These are phyloP conservation scores for Apis dorsata DNA, from an alignment of 1,140 invertebrate species.

Conservation along the genomic window DNA sequence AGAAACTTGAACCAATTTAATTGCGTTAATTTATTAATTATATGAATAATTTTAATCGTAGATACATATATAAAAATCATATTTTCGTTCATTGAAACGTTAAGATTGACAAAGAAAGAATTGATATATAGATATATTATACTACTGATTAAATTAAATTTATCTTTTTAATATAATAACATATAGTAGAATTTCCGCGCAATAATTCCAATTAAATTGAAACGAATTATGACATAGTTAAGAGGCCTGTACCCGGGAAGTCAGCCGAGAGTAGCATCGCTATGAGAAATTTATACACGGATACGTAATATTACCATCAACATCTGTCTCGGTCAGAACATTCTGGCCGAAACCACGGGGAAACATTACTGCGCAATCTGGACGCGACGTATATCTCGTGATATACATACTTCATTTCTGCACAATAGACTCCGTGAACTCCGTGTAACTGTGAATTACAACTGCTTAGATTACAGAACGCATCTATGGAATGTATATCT, in stretches of 20 bases:
- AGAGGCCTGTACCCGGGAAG: background rate
- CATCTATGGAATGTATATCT: no score
- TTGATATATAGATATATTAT: no score
- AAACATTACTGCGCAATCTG: slow-evolving; percentile 5
- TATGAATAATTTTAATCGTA: no score
- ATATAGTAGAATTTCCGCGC: background rate
- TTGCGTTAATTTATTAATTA: no score
- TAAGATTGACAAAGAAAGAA: no score
- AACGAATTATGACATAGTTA: background rate
- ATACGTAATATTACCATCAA: background rate
- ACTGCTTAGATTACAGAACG: no score
- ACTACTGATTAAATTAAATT: no score
- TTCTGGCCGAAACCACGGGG: background rate
- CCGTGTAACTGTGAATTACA: background rate
- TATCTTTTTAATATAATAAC: background rate
- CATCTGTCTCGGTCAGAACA: slow-evolving; percentile 25
- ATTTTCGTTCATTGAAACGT: no score
- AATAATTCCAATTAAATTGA: no score
- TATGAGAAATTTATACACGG: slow-evolving; percentile 6
- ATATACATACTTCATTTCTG: slow-evolving; percentile 16
- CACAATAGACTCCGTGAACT: background rate
- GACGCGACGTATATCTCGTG: background rate
- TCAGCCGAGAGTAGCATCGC: background rate
- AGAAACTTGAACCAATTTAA: no score
- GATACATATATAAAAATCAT: no score